Percentiles rank a stretch among this genome's conserved stretches.
These are phyloP conservation scores for Pseudorhiza aurosa DNA, from an alignment of 30 jellyfish, hydroid and myxozoan species.

Conservation along the genomic window DNA sequence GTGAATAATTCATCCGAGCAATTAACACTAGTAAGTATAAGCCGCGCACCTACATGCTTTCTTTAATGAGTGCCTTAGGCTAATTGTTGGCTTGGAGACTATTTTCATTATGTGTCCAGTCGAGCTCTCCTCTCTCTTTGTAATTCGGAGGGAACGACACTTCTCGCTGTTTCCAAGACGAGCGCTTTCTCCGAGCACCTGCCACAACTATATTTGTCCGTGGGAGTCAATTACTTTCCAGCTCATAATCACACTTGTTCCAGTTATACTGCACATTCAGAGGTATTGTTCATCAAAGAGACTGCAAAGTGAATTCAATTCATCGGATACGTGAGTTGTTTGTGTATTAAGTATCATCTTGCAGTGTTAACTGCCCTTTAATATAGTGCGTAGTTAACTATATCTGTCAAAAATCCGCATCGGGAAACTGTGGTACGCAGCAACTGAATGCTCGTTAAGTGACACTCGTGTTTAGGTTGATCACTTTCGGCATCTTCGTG, in stretches of 20 bases:
- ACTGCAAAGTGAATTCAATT: neutral
- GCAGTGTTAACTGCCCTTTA: too few relatives aligned
- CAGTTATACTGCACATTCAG: neutral
- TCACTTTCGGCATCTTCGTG: too few relatives aligned
- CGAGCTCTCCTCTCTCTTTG: neutral
- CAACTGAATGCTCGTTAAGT: too few relatives aligned
- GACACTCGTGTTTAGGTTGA: too few relatives aligned
- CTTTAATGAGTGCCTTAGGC: conserved; percentile 15
- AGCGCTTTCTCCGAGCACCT: conserved; percentile 9
- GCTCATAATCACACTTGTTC: conserved; percentile 1
- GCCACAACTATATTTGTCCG: neutral
- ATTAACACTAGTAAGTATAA: conserved; percentile 11
- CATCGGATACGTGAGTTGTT: too few relatives aligned
- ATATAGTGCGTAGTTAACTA: too few relatives aligned
- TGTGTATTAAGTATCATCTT: too few relatives aligned
- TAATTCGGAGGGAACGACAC: neutral
- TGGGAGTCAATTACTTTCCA: conserved; percentile 20
- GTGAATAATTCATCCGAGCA: conserved; percentile 20
- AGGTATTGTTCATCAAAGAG: neutral
- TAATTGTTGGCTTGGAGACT: conserved; percentile 21
- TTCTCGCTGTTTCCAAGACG: conserved; percentile 16
- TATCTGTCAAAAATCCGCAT: too few relatives aligned
- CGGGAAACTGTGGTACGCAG: too few relatives aligned
- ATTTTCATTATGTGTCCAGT: conserved; percentile 5
- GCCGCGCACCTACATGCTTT: conserved; percentile 23